phyloP scores from a whole-genome alignment of 2,797 vertebrate genomes.

The Neopelma chrysocephalum region DNA sequence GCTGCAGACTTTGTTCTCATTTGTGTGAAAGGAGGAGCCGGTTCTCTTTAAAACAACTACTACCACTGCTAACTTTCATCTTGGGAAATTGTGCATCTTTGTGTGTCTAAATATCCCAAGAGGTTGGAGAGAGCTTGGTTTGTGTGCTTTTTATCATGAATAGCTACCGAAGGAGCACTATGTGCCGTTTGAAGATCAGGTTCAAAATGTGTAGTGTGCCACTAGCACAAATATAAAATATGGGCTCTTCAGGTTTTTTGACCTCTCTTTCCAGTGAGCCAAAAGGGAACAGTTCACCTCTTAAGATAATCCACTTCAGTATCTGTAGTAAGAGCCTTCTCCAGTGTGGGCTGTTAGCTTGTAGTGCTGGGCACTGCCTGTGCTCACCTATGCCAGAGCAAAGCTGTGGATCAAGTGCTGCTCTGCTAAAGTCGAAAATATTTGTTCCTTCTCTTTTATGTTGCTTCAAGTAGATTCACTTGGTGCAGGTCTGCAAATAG shows the following conservation, averaged over 20 bases:
- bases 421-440: background rate
- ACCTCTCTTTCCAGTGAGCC: background rate
- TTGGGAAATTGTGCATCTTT: background rate
- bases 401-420: background rate
- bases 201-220: background rate
- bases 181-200: background rate
- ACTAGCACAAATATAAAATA: background rate
- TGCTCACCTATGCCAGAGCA: background rate
- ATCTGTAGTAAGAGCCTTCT: background rate
- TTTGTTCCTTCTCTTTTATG: background rate
- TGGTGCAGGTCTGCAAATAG: background rate
- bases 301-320: background rate
- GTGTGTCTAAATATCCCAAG: background rate
- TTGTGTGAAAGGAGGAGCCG: background rate
- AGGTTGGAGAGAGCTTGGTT: background rate
- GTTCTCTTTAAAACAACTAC: background rate
- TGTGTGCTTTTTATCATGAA: background rate
- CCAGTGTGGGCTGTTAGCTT: background rate
- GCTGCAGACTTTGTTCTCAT: background rate
- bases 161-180: background rate
- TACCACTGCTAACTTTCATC: background rate
- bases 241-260: background rate
- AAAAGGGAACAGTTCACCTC: background rate
- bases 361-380: background rate
- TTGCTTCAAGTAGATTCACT: background rate